These are phyloP conservation scores for Pilophorus perplexus DNA, from an alignment of 2,888 invertebrate genomes.

Conservation along the genomic window DNA sequence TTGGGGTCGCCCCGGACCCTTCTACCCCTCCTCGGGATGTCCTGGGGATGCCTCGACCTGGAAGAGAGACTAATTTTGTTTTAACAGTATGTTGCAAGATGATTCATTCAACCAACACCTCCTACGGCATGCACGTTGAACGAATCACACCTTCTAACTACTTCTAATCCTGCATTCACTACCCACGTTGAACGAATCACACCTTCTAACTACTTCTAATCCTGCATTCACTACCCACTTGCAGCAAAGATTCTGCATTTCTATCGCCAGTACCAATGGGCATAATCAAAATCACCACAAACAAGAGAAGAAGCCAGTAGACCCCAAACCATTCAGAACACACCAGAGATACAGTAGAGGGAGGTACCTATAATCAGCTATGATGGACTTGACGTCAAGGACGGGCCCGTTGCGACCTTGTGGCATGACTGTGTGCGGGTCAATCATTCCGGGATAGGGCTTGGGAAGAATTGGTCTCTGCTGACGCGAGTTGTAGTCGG, in stretches of 20 bases:
- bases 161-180: too few relatives aligned
- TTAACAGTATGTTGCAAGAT: constrained; percentile 31
- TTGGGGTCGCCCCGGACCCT: constrained; percentile 46
- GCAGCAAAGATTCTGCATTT: too few relatives aligned
- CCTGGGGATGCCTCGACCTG: constrained; percentile 62
- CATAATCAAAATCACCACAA: too few relatives aligned
- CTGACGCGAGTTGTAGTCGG: constrained; percentile 35
- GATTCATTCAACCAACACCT: constrained; percentile 31
- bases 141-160: too few relatives aligned
- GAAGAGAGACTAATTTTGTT: constrained; percentile 38
- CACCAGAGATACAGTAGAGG: too few relatives aligned
- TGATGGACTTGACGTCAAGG: constrained; percentile 78
- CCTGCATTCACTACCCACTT: too few relatives aligned
- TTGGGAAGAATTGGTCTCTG: constrained; percentile 55
- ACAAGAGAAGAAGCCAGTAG: too few relatives aligned
- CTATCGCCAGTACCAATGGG: too few relatives aligned
- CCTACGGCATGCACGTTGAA: constrained; percentile 32
- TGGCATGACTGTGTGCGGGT: constrained; percentile 58
- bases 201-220: too few relatives aligned
- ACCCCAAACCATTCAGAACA: too few relatives aligned
- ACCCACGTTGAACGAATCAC: too few relatives aligned
- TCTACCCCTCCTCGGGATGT: constrained; percentile 49
- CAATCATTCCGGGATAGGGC: constrained; percentile 50
- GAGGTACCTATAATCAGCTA: constrained; percentile 68
- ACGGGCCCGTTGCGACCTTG: constrained; percentile 72